These are phyloP conservation scores for Emys orbicularis DNA, from an alignment of 2,797 vertebrate species.

Conservation along the genomic window DNA sequence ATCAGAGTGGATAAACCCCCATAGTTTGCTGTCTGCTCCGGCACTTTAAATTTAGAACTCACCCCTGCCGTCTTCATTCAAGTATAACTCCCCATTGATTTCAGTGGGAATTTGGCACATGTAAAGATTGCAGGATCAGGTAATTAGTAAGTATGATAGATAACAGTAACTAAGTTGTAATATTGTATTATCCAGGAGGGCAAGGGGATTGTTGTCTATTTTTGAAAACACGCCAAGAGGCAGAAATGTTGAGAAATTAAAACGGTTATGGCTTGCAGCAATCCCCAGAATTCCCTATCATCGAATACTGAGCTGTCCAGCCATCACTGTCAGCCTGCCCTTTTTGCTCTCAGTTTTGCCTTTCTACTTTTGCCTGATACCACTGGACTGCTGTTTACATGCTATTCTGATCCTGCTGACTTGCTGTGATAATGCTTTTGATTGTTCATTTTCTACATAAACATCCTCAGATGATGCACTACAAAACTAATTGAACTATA, in stretches of 20 bases:
- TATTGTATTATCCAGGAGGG: neutral
- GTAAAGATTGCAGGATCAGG: neutral
- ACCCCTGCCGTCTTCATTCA: neutral
- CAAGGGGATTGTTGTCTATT: neutral
- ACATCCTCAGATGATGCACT: neutral
- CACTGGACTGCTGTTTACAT: rapidly evolving
- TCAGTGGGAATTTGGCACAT: neutral
- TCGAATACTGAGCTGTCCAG: neutral
- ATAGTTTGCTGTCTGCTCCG: neutral
- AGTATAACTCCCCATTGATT: neutral
- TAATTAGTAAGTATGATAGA: neutral
- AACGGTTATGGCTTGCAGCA: neutral
- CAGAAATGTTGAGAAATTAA: neutral
- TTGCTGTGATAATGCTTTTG: neutral
- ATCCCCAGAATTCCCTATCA: neutral
- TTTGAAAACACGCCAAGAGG: rapidly evolving
- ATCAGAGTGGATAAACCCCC: neutral
- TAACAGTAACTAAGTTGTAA: neutral
- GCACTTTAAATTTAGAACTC: neutral
- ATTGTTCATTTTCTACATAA: neutral
- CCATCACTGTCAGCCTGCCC: rapidly evolving
- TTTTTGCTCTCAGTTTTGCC: neutral
- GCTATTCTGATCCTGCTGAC: neutral
- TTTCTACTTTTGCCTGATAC: neutral
- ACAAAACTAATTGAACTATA: neutral